Evolutionary conservation across 2,113 vertebrate genomes (phyloP), one percentile per base, ranked within the genome.

Genomic region (Pachycephala philippinensis): DNA sequence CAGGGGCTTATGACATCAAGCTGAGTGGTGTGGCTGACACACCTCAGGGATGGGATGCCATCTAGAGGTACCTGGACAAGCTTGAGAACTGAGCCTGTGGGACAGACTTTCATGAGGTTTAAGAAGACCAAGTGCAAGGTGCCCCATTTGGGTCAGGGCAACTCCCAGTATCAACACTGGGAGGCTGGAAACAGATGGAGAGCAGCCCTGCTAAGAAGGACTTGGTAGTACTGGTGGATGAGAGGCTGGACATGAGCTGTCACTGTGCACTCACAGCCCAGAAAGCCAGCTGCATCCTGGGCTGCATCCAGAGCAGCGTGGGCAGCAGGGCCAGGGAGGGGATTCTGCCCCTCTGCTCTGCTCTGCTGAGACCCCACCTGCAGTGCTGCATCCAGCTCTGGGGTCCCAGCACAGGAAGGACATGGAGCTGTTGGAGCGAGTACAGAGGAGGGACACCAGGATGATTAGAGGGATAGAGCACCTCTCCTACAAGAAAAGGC

Each of bases 381-480:
- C 27, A 78, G 22, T 0, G 39, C 72, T 60, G 64, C 39, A 45
- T 7, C 61, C 84, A 61, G 45, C 45, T 19, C 53, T 44, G 61
- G 63, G 45, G 9, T 8, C 7, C 61, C 24, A 27, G 63, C 33
- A 39, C 33, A 37, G 37, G 39, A 2, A 37, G 33, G 12, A 22
- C 63, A 44, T 1, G 20, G 33, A 33, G 3, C 9, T 22, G 18
- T 0, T 27, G 44, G 31, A 59, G 37, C 0, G 0, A 16, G 13
- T 33, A 0, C 27, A 44, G 45, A 15, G 45, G 14, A 42, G 18
- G 21, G 11, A 5, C 10, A 39, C 2, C 0, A 7, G 4, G 19
- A 44, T 39, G 23, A 2, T 39, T 1, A 13, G 33, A 39, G 10
- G 17, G 45, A 18, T 10, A 15, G 18, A 37, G 18, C 13, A 28